Conservation (phyloP, 2,888 invertebrate genomes). For the Acronicta leporina region DNA sequence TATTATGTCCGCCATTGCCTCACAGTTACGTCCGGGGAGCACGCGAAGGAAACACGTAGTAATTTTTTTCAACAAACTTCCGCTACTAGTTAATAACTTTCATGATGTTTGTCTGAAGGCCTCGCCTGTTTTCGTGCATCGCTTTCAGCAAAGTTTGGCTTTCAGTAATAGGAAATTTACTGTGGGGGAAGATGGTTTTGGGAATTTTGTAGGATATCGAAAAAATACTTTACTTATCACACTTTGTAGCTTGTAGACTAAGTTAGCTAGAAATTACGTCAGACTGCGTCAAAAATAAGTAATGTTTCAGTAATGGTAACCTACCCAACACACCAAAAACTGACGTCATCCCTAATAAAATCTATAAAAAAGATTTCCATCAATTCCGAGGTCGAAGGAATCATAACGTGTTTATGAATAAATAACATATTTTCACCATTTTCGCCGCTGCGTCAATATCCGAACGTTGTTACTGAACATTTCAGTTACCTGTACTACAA, state of each 20-base stretch:
- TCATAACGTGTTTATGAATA: slow-evolving; percentile 28
- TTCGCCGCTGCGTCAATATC: slow-evolving; percentile 28
- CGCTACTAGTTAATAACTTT: slow-evolving; percentile 62
- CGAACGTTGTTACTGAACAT: slow-evolving; percentile 41
- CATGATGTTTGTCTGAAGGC: slow-evolving; percentile 56
- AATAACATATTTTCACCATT: slow-evolving; percentile 37
- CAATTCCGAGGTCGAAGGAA: slow-evolving; percentile 6
- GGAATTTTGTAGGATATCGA: slow-evolving; percentile 3
- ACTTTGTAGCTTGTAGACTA: too few species aligned
- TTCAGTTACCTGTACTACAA: slow-evolving; percentile 48
- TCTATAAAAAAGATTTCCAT: slow-evolving; percentile 23
- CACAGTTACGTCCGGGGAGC: slow-evolving; percentile 47
- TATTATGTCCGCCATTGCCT: slow-evolving; percentile 32
- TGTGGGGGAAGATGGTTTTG: slow-evolving; percentile 22
- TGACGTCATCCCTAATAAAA: slow-evolving; percentile 30
- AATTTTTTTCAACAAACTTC: slow-evolving; percentile 59
- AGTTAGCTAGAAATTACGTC: too few species aligned
- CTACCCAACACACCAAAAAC: slow-evolving; percentile 12
- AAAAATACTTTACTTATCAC: too few species aligned
- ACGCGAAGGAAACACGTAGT: slow-evolving; percentile 55
- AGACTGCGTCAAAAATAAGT: too few species aligned
- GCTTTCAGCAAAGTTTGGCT: slow-evolving; percentile 25
- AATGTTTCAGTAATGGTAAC: too few species aligned
- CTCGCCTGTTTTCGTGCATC: slow-evolving; percentile 56
- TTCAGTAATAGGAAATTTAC: slow-evolving; percentile 33